A percentile compares a stretch with the other conserved stretches of the same genome.
phyloP scores from a whole-genome alignment of 2,113 vertebrate species.

The Lynx canadensis region DNA sequence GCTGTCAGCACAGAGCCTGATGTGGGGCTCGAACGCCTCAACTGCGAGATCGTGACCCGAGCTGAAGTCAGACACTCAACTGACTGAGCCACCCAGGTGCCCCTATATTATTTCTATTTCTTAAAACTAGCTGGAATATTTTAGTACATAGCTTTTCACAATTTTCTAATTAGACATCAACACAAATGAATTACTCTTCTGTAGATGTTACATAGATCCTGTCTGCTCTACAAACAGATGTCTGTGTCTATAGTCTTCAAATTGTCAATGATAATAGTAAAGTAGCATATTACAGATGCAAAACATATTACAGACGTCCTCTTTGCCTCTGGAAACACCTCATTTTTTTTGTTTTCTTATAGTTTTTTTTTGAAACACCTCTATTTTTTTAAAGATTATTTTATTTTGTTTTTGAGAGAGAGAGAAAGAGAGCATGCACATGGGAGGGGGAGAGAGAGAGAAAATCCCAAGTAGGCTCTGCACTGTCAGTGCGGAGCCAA shows the following conservation, averaged over 20 bases:
- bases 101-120: not conserved
- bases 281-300: not conserved
- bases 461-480: too few relatives aligned
- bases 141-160: not conserved
- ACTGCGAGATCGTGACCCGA: too few relatives aligned
- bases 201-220: not conserved
- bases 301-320: not conserved
- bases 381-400: too few relatives aligned
- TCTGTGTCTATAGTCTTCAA: not conserved
- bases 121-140: conserved; percentile 1
- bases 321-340: not conserved
- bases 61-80: too few relatives aligned
- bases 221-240: not conserved
- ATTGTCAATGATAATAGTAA: not conserved
- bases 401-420: too few relatives aligned
- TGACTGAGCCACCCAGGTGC: too few relatives aligned
- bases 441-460: too few relatives aligned
- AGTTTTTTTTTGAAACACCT: too few relatives aligned
- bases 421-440: too few relatives aligned
- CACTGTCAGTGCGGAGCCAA: too few relatives aligned
- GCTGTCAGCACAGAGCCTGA: too few relatives aligned
- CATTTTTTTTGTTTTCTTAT: not conserved
- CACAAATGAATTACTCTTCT: not conserved
- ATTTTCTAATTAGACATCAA: conserved; percentile 9
- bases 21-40: too few relatives aligned